These are phyloP conservation scores for Saimiri boliviensis DNA, from an alignment of 2,113 vertebrate genomes.

Conservation along the genomic window DNA sequence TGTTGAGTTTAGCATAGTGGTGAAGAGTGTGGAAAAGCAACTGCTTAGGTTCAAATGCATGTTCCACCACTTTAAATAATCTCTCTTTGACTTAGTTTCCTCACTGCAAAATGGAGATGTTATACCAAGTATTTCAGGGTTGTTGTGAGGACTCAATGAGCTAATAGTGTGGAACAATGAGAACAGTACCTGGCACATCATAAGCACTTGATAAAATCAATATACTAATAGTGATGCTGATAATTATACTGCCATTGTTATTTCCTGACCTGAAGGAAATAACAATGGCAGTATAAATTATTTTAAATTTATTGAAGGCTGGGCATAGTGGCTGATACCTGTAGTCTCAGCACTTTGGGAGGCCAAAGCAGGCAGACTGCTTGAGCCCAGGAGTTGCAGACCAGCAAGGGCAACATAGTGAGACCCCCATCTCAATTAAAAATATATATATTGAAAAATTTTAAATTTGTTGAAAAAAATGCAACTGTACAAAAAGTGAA, in stretches of 20 bases:
- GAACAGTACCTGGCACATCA: background rate
- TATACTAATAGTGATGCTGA: background rate
- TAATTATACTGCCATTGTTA: background rate
- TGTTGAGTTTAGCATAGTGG: background rate
- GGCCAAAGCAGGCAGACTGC: too few relatives aligned
- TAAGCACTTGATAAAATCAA: background rate
- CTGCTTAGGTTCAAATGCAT: background rate
- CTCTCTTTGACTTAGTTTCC: background rate
- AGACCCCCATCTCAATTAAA: background rate
- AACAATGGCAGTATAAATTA: background rate
- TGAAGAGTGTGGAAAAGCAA: background rate
- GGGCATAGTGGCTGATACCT: too few relatives aligned
- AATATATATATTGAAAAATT: background rate
- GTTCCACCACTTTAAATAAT: background rate
- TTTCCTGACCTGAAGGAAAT: background rate
- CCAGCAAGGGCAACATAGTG: too few relatives aligned
- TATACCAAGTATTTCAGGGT: background rate
- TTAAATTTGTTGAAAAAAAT: background rate
- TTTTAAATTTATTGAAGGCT: background rate
- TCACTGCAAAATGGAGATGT: background rate
- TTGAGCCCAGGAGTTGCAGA: too few relatives aligned
- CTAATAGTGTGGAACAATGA: background rate
- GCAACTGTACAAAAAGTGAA: background rate
- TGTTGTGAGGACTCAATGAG: background rate
- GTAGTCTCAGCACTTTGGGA: too few relatives aligned